Evolutionary conservation across 2,888 invertebrate genomes (phyloP).

Genomic region (Troilus luridus): DNA sequence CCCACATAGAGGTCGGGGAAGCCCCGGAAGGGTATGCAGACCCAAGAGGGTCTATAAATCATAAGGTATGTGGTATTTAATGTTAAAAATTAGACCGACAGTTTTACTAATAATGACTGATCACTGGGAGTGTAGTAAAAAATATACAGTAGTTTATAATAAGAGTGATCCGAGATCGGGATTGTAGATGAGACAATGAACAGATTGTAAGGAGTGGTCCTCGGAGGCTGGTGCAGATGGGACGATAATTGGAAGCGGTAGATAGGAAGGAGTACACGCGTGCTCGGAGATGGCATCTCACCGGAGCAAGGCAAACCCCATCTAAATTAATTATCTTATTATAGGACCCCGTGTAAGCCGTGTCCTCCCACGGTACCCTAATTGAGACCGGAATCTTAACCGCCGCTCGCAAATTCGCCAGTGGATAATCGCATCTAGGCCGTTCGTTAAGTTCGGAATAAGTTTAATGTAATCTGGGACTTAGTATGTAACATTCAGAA

Average conservation of each 20-base stretch:
- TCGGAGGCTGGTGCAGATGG: slow-evolving; percentile 11
- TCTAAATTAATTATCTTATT: slow-evolving; percentile 57
- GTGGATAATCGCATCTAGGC: neutral
- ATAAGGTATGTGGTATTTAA: no score
- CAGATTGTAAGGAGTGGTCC: neutral
- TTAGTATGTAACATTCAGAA: neutral
- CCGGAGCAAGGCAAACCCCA: neutral
- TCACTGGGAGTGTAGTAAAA: neutral
- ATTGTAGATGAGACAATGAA: neutral
- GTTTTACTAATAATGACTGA: neutral
- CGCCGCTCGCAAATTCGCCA: neutral
- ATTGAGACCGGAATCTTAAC: slow-evolving; percentile 27
- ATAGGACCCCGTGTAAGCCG: slow-evolving; percentile 38
- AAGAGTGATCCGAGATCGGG: neutral
- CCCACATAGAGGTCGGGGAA: no score
- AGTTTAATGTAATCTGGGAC: neutral
- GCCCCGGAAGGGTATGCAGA: no score
- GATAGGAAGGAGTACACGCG: slow-evolving; percentile 43
- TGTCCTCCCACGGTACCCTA: slow-evolving; percentile 44
- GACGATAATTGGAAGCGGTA: slow-evolving; percentile 38
- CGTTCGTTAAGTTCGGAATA: neutral
- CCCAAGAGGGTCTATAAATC: no score
- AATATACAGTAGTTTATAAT: neutral
- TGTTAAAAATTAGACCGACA: neutral
- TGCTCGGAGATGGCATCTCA: slow-evolving; percentile 50